Evolutionary conservation across 2,113 vertebrate species (phyloP).

Genomic region (Pseudorhombus dupliciocellatus): DNA sequence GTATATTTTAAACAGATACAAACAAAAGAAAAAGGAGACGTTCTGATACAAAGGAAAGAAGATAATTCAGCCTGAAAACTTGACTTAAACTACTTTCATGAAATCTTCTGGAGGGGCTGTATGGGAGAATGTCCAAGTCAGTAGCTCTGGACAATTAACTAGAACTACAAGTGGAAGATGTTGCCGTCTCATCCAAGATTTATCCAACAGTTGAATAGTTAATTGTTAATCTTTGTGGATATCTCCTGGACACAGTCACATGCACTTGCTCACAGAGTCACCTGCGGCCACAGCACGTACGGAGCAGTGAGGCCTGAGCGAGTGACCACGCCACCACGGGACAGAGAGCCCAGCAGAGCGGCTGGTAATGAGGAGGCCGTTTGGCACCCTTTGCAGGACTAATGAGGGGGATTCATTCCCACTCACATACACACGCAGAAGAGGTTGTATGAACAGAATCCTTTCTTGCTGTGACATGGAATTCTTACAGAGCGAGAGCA

Average conservation of each 20-base stretch:
- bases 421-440: slow-evolving; percentile 29
- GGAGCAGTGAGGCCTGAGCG: slow-evolving; percentile 9
- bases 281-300: slow-evolving; percentile 8
- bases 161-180: not conserved
- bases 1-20: slow-evolving; percentile 23
- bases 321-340: slow-evolving; percentile 9
- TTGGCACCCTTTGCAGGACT: slow-evolving; percentile 44
- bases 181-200: not conserved
- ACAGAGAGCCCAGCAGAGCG: slow-evolving; percentile 25
- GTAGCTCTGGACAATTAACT: no score
- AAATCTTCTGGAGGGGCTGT: no score
- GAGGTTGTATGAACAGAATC: slow-evolving; percentile 31
- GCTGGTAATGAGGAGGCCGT: slow-evolving; percentile 47
- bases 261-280: slow-evolving; percentile 11
- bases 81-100: slow-evolving; percentile 1
- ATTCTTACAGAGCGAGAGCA: slow-evolving; percentile 39
- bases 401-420: slow-evolving; percentile 30
- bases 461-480: slow-evolving; percentile 37
- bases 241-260: not conserved
- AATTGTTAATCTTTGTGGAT: not conserved
- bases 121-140: no score
- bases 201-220: not conserved
- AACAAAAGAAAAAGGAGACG: slow-evolving; percentile 26
- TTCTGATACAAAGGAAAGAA: not conserved
- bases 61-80: slow-evolving; percentile 24